Conservation (phyloP, 2,888 invertebrate genomes). For the Leptothorax acervorum region DNA sequence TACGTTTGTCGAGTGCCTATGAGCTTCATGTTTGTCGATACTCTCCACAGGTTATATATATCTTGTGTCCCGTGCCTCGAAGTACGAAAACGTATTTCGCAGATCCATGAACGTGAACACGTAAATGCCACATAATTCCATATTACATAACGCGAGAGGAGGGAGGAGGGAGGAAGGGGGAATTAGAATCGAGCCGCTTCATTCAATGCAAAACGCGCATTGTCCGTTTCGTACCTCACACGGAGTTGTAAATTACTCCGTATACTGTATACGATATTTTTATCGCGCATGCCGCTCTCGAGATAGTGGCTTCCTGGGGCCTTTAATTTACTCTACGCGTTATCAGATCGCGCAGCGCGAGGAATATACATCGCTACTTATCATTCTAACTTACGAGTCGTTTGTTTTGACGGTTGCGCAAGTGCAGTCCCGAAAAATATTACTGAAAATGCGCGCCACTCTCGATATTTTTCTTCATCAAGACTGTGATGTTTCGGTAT, state of each 20-base stretch:
- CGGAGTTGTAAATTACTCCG: neutral
- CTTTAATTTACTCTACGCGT: conserved; percentile 18
- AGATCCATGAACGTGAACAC: neutral
- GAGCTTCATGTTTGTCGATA: neutral
- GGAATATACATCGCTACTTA: neutral
- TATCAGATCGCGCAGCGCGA: conserved; percentile 18
- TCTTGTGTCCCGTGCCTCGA: neutral
- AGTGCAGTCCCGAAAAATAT: neutral
- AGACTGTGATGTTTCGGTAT: neutral
- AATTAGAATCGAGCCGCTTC: neutral
- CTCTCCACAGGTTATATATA: neutral
- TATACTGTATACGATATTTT: neutral
- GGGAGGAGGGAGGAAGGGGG: neutral
- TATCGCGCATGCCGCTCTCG: conserved; percentile 16
- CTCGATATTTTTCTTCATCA: neutral
- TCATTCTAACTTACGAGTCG: conserved; percentile 26
- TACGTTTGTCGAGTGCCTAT: neutral
- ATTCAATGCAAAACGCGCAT: conserved; percentile 33
- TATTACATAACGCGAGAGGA: neutral
- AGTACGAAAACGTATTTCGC: neutral
- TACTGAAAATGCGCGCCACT: neutral
- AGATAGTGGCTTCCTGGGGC: conserved; percentile 11
- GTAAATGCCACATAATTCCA: neutral
- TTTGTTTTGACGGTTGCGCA: conserved; percentile 22
- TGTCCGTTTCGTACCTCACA: conserved; percentile 7